Evolutionary conservation across 2,888 invertebrate species (phyloP), one percentile per base, ranked within the genome.

Genomic region (Conchocele bisecta): DNA sequence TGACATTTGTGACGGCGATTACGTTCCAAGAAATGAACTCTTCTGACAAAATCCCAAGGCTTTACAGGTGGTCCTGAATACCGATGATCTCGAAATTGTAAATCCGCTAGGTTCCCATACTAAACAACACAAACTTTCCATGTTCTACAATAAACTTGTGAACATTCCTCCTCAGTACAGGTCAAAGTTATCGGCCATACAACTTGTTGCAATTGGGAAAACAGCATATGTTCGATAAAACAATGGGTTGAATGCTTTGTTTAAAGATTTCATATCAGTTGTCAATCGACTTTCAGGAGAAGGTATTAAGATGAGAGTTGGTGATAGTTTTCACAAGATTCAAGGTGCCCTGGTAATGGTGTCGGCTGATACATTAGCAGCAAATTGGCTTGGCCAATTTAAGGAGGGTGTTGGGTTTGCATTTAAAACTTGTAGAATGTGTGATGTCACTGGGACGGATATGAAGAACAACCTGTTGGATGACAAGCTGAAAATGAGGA

Each of bases 71-170:
- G 17, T 65, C 31, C 46, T 73, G n/a, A 53, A 57, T 51, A 50
- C 41, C n/a, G 74, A 73, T 53, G 69, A 73, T 22, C 24, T 73
- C 17, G 69, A 71, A 66, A 56, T 71, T 22, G 60, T 74, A 13
- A 74, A 74, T 29, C 74, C 74, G 29, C 44, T 74, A 7, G 74
- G 70, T 26, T 28, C 65, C 29, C 56, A 71, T 35, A 59, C 41
- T 28, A 66, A 60, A 31, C 65, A 72, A 56, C 48, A 50, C n/a
- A 50, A 60, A n/a, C n/a, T n/a, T n/a, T n/a, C 50, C 11, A 28
- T 39, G 13, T 61, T 41, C 33, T 61, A 61, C 35, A 31, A 48
- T 17, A 37, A 50, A 22, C n/a, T 61, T 1, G 51, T 26, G 26
- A 61, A 61, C 37, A 53, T 53, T 5, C 61, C 61, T 33, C 53